Base-by-base conservation (phyloP, 2,797 vertebrate genomes). In the Brachyalestes nurse region DNA sequence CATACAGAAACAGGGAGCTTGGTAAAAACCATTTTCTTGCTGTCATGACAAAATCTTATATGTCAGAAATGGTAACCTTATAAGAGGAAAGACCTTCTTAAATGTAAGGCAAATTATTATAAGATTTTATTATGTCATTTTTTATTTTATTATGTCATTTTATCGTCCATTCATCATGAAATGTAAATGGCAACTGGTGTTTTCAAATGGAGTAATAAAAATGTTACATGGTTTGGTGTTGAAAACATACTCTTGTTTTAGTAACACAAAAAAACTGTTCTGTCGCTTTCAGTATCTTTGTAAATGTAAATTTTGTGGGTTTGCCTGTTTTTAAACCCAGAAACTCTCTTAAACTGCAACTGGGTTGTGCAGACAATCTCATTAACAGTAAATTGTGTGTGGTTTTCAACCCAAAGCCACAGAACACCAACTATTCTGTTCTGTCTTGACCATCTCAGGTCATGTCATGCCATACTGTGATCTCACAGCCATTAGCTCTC, bases 401-500 rank as follows among this genome's bases (percentile, higher is more conserved):
- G 65, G 14, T 25, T 64, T 66, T 75, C n/a, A 42, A 60, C 42
- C 19, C 10, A 12, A 17, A 67, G 38, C 49, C 13, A 58, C 14
- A 73, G 57, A 65, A 74, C 23, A 14, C 25, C 51, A 58, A 34
- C 42, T 25, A 75, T 76, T 71, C 73, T 19, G 28, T 47, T 77
- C 4, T 74, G 72, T 51, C 65, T 66, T 66, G 75, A 74, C 58
- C 66, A 79, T 57, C 42, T 79, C 79, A 79, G 60, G 25, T 70
- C 69, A 79, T 0, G 1, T 42, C 60, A 55, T 57, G 74, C 51
- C 57, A 75, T 60, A 51, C 61, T 53, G 51, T 12, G 49, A 58
- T 77, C 57, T 55, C 75, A 64, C 42, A 62, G 12, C 71, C 74
- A 82, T 82, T 70, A 61, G 65, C 62, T 62, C 67, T 75, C n/a